Evolutionary conservation across 2,797 vertebrate genomes (phyloP), one percentile per base, ranked within the genome.

Genomic region (Sebastes steindachneri): DNA sequence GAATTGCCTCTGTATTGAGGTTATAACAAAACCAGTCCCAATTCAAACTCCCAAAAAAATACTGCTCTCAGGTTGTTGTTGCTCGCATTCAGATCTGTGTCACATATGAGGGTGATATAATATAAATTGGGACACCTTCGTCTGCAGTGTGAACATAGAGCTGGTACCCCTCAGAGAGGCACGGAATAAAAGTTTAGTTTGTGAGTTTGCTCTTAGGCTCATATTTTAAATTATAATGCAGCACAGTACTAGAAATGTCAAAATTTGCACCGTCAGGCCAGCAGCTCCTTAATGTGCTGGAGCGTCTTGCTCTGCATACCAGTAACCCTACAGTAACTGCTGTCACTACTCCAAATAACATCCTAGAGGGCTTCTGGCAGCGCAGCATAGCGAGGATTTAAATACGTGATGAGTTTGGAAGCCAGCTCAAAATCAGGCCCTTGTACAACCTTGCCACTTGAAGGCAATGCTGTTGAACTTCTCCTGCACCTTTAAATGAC

Each of bases 171-270:
- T 79, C 54, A 55, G 63, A 72, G 54, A 67, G 23, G 35, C 53
- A 63, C 3, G 11, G 17, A 86, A 60, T 53, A 68, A 82, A 84
- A 86, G 68, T 71, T 65, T 41, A 72, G 62, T 71, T 74, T 80
- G 48, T 54, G 21, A 55, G 17, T 83, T 76, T 60, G n/a, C 62
- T 65, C 41, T 78, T 69, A 17, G 51, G 11, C 71, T 82, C 59
- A 71, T 82, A 83, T 80, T 79, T 82, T 66, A 83, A 77, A 85
- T 84, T 71, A 80, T 68, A 78, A 90, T 86, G 83, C 88, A 79
- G 80, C 79, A 60, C 80, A 69, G 73, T 69, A 82, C 59, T 75
- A 81, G 80, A 84, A 86, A 90, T 86, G 86, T 86, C 91, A 89
- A 81, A 89, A 88, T 60, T 76, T 92, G 84, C 87, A 74, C 51